Evolutionary conservation across 2,888 invertebrate species (phyloP).

Genomic region (Ypsolopha sequella): DNA sequence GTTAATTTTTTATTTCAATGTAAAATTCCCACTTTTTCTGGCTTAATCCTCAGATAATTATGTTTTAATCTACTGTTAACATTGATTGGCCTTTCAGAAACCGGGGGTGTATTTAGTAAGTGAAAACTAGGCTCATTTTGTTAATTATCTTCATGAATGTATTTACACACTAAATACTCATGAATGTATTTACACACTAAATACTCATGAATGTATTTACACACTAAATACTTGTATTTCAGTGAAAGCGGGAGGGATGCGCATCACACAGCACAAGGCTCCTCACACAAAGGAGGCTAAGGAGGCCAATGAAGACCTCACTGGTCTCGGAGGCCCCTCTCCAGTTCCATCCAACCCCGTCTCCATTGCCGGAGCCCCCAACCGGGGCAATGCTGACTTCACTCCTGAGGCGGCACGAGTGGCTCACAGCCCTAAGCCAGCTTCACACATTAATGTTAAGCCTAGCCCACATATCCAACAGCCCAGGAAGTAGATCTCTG

Average conservation of each 20-base stretch:
- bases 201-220: background rate
- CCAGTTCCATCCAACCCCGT: conserved; percentile 83
- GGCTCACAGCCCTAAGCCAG: conserved; percentile 85
- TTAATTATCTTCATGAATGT: background rate
- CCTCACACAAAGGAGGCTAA: conserved; percentile 76
- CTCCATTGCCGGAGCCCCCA: conserved; percentile 83
- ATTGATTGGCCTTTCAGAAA: too few species aligned
- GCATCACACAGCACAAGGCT: conserved; percentile 89
- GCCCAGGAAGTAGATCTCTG: conserved; percentile 80
- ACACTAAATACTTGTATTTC: conserved; percentile 9
- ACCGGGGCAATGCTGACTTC: conserved; percentile 88
- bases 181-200: background rate
- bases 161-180: background rate
- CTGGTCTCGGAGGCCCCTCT: conserved; percentile 78
- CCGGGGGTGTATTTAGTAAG: too few species aligned
- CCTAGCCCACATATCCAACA: conserved; percentile 85
- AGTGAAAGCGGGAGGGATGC: conserved; percentile 95
- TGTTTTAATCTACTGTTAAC: too few species aligned
- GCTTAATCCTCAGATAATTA: too few species aligned
- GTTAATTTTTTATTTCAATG: too few species aligned
- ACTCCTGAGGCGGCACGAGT: conserved; percentile 89
- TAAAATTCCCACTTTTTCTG: too few species aligned
- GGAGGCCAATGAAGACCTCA: conserved; percentile 77
- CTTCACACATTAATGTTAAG: conserved; percentile 73
- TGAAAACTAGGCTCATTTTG: too few species aligned